Conservation (phyloP, 2,888 invertebrate species). For the Euplagia quadripunctaria region DNA sequence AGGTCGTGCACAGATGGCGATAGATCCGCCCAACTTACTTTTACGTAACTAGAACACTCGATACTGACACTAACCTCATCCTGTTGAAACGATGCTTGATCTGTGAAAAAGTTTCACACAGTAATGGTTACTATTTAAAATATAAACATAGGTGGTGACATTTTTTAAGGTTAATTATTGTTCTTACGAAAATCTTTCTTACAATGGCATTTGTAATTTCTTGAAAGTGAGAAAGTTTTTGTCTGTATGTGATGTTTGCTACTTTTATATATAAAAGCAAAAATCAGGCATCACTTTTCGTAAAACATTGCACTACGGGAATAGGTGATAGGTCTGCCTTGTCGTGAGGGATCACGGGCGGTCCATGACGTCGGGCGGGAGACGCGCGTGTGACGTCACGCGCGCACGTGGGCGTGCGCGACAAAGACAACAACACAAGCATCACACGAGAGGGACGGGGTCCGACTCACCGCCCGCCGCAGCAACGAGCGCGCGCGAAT, state of each 20-base stretch:
- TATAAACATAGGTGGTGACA: neutral
- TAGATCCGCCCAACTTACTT: constrained; percentile 47
- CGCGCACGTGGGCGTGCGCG: constrained; percentile 81
- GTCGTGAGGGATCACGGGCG: constrained; percentile 55
- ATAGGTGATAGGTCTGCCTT: constrained; percentile 52
- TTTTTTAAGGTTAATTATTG: neutral
- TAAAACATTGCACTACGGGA: constrained; percentile 17
- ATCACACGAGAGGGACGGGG: constrained; percentile 57
- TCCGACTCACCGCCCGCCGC: constrained; percentile 54
- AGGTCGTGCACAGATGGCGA: constrained; percentile 66
- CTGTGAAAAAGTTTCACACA: neutral
- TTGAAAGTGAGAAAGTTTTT: too few relatives aligned
- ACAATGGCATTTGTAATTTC: too few relatives aligned
- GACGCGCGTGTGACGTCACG: constrained; percentile 76
- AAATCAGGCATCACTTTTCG: neutral
- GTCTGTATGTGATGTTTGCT: neutral
- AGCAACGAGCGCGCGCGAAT: constrained; percentile 76
- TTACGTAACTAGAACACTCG: constrained; percentile 20
- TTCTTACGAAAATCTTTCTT: neutral
- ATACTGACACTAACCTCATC: constrained; percentile 18
- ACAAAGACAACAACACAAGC: constrained; percentile 63
- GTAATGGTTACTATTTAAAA: neutral
- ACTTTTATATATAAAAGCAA: neutral
- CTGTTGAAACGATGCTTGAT: neutral
- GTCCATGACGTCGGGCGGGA: constrained; percentile 74